Percentiles rank a stretch among this genome's conserved stretches.
phyloP scores from a whole-genome alignment of 2,888 invertebrate species.

The Ophion costatus region DNA sequence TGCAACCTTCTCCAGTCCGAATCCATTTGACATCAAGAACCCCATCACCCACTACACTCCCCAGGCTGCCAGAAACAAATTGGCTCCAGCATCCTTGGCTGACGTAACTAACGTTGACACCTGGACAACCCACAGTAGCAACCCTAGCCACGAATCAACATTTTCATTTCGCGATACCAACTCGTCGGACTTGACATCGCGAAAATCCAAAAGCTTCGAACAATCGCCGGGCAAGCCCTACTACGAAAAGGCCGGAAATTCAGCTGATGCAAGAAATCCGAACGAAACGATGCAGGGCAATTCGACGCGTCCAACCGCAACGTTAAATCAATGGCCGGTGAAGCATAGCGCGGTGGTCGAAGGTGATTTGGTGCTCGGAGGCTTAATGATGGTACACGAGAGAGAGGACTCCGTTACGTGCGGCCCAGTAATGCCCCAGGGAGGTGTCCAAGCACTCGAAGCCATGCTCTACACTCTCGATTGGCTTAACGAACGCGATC shows the following conservation, averaged over 20 bases:
- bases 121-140: neutral
- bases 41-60: neutral
- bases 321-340: slow-evolving; percentile 87
- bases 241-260: neutral
- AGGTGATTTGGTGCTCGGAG: slow-evolving; percentile 93
- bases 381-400: slow-evolving; percentile 96
- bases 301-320: slow-evolving; percentile 77
- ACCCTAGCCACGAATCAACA: neutral
- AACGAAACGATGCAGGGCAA: slow-evolving; percentile 67
- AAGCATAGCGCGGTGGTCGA: slow-evolving; percentile 92
- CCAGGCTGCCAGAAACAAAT: neutral
- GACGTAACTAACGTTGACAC: neutral
- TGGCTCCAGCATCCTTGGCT: neutral
- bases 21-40: neutral
- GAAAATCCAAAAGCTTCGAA: slow-evolving; percentile 11
- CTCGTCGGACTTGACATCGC: neutral
- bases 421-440: slow-evolving; percentile 95
- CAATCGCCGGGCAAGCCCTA: slow-evolving; percentile 6
- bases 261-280: slow-evolving; percentile 29
- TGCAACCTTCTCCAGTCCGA: neutral
- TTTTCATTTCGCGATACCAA: slow-evolving; percentile 5
- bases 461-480: slow-evolving; percentile 95
- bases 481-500: slow-evolving; percentile 86
- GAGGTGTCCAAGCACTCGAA: slow-evolving; percentile 93
- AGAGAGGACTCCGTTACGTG: slow-evolving; percentile 92